Base-by-base conservation (phyloP, 2,797 vertebrate species). In the Falco rusticolus region DNA sequence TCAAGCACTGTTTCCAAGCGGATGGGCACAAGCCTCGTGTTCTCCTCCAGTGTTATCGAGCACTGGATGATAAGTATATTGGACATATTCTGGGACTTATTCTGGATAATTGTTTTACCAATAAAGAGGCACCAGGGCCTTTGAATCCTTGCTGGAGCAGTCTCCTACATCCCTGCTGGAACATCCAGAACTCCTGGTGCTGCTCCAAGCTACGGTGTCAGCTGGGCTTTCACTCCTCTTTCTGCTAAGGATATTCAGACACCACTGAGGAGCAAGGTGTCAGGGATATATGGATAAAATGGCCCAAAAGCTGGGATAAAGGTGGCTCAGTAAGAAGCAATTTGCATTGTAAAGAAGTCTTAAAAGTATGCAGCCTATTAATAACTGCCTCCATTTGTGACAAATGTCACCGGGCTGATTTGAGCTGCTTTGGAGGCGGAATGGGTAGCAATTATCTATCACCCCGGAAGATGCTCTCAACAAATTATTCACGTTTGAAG, bases 281-380 rank as follows among this genome's bases (percentile, higher is more conserved):
- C 86, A 86, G 57, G 47, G 89, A 84, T 70, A 54, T 6, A 57
- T 3, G 48, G 89, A 78, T 92, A 82, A 93, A 87, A 74, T 69
- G 64, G 39, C n/a, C 50, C 18, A 29, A 93, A 94, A 91, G 16
- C 82, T 50, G 25, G 66, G n/a, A 80, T 86, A 48, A 92, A 95
- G 63, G 51, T 20, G 2, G 39, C 18, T 80, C 34, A 71, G 31
- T 60, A 76, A 91, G 89, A 77, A 94, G 84, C 48, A 81, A 95
- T 95, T 96, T 95, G 90, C 90, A 95, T 87, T 93, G 89, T 96
- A 94, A 96, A 95, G 77, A 88, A 87, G 70, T 78, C 76, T 95
- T 79, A 37, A 84, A 94, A 92, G 92, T 82, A 71, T 87, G 68
- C 75, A 94, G 56, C 68, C 80, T 96, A 92, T 96, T 96, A 94